Evolutionary conservation across 1,140 invertebrate genomes (phyloP), one percentile per base, ranked within the genome.

Genomic region (Sitodiplosis mosellana): DNA sequence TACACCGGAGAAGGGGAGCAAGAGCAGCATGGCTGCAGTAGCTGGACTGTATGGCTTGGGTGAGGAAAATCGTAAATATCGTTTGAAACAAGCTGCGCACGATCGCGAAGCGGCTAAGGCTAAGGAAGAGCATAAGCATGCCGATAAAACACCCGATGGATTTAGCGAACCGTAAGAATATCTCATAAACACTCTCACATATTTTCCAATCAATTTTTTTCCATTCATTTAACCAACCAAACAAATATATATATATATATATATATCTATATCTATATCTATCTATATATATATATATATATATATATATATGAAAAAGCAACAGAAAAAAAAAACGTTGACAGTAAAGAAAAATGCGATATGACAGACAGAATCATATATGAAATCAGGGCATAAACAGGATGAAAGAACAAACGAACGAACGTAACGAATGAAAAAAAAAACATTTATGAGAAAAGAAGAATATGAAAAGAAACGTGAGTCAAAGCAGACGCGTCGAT

Each of bases 21-120:
- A 3, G 27, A 27, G 27, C 10, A 10, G 27, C 27, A 64, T 64
- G 61, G 61, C 61, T 21, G 61, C 61, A 48, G 61, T 64, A 49
- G 61, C 61, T 42, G 61, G 61, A 48, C 56, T 64, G 7, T 64
- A 64, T 49, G 61, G 61, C 44, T 58, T 64, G 18, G 61, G 61
- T 48, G 61, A 63, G 50, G 61, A 64, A 11, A 41, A 48, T 56
- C 59, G 61, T 33, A 60, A 63, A 50, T 61, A 63, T 52, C 20
- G 22, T 22, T 21, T 27, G 22, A 22, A 45, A n/a, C 43, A 45
- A 17, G 22, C 20, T 27, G 43, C 20, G 33, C 4, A 6, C 11
- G 43, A 45, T 12, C 20, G 43, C 7, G 43, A 45, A 45, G 7
- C 22, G 5, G n/a, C 36, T 38, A 17, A 38, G 17, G 36, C 36